Evolutionary conservation across 2,888 invertebrate species (phyloP), one percentile per base, ranked within the genome.

Genomic region (Timema podura): DNA sequence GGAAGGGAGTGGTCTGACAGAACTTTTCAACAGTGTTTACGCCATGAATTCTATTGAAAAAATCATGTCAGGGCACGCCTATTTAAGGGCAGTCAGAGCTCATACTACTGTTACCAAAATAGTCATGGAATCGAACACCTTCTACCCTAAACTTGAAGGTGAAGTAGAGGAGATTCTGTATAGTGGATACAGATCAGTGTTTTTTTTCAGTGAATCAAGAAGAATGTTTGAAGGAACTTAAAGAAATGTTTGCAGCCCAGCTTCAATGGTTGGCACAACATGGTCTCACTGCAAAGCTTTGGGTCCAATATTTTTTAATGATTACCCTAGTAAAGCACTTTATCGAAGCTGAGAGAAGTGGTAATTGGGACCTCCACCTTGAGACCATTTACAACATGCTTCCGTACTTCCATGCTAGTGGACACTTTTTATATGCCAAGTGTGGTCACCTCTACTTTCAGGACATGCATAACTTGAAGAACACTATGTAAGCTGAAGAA

Each of bases 391-490:
- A 66, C 59, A 48, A 49, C 13, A 72, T 74, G 64, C 10, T 73
- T 10, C 72, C 72, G 7, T 71, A 48, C 61, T 72, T 71, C 64
- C 68, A 74, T 57, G 71, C 71, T 46, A 67, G 64, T 65, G 77
- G 76, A 1, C 76, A 77, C 69, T 70, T 72, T 11, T 64, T 57
- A 44, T 73, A 75, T 70, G 68, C 73, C 10, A 74, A 73, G 66
- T 73, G 70, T 68, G 66, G 67, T 16, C 72, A 74, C 57, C 47
- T 75, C n/a, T 75, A 70, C 67, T 48, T 75, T 5, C n/a, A 75
- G 70, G 69, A 73, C 16, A 74, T 69, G 72, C 44, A 68, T 48
- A 46, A 67, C 30, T 64, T 74, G n/a, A 48, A 73, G 30, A 30
- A 30, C 15, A 61, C 46, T n/a, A 59, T 71, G 66, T 46, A 64